phyloP scores from a whole-genome alignment of 2,797 vertebrate genomes.

The Sebastiscus tertius region DNA sequence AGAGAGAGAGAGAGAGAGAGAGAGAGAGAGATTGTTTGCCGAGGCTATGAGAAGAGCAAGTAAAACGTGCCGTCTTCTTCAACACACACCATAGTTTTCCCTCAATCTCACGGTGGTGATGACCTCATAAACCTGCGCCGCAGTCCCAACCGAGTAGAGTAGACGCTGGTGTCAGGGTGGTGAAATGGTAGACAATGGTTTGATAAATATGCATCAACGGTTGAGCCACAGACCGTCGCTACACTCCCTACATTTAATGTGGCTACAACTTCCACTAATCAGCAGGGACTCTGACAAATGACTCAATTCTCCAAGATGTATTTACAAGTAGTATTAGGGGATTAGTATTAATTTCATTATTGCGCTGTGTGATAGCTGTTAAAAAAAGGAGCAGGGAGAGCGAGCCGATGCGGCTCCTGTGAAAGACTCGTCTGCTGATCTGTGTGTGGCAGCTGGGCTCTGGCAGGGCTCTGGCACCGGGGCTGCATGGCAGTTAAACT shows the following conservation, averaged over 20 bases:
- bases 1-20: not conserved
- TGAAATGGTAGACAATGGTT: slow-evolving; percentile 55
- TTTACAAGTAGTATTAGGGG: slow-evolving; percentile 1
- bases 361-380: slow-evolving; percentile 32
- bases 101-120: slow-evolving; percentile 42
- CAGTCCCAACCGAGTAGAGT: slow-evolving; percentile 27
- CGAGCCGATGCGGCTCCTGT: slow-evolving; percentile 56
- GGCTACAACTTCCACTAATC: slow-evolving; percentile 40
- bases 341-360: slow-evolving; percentile 17
- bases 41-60: slow-evolving; percentile 39
- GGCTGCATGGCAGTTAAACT: slow-evolving; percentile 78
- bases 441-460: slow-evolving; percentile 73
- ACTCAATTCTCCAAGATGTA: not conserved
- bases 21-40: slow-evolving; percentile 16
- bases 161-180: slow-evolving; percentile 46
- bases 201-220: slow-evolving; percentile 57
- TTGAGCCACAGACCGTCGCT: slow-evolving; percentile 59
- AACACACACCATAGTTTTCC: slow-evolving; percentile 15
- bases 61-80: slow-evolving; percentile 16
- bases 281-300: slow-evolving; percentile 25
- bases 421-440: slow-evolving; percentile 59
- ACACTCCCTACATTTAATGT: slow-evolving; percentile 32
- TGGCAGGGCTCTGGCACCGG: slow-evolving; percentile 58
- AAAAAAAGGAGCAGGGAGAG: slow-evolving; percentile 11
- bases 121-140: slow-evolving; percentile 65